Evolutionary conservation across 2,113 vertebrate genomes (phyloP).

Genomic region (Menura novaehollandiae): DNA sequence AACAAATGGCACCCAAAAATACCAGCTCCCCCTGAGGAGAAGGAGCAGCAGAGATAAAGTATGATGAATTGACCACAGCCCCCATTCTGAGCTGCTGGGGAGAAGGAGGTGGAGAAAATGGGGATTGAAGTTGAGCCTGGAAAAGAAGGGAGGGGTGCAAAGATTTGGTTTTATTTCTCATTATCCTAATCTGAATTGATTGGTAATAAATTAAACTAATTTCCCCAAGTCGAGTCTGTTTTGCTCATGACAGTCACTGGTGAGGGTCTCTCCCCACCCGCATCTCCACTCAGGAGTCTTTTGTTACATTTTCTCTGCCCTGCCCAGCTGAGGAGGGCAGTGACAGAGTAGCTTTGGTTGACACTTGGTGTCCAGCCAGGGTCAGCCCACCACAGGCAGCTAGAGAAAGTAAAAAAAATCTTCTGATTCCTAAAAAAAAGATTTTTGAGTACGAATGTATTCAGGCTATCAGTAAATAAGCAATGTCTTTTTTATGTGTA

Average conservation of each 20-base stretch:
- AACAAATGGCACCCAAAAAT: neutral
- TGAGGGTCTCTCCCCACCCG: neutral
- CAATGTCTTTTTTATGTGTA: neutral
- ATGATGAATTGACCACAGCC: neutral
- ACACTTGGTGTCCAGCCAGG: neutral
- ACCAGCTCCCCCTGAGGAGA: neutral
- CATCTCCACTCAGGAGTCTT: accelerated
- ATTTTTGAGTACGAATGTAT: neutral
- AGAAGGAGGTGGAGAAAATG: neutral
- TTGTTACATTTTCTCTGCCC: neutral
- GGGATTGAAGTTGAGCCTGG: accelerated
- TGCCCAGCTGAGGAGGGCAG: neutral
- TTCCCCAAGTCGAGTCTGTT: accelerated
- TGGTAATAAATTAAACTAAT: neutral
- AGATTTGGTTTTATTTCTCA: neutral
- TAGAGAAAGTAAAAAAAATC: neutral
- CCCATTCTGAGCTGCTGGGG: neutral
- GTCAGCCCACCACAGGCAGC: neutral
- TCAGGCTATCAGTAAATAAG: neutral
- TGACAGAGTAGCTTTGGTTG: neutral
- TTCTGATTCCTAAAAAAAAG: neutral
- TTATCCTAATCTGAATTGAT: neutral
- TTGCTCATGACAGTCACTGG: accelerated
- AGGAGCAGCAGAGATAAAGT: accelerated
- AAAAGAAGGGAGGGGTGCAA: neutral